Evolutionary conservation across 2,888 invertebrate species (phyloP).

Genomic region (Metallyticus violacea): DNA sequence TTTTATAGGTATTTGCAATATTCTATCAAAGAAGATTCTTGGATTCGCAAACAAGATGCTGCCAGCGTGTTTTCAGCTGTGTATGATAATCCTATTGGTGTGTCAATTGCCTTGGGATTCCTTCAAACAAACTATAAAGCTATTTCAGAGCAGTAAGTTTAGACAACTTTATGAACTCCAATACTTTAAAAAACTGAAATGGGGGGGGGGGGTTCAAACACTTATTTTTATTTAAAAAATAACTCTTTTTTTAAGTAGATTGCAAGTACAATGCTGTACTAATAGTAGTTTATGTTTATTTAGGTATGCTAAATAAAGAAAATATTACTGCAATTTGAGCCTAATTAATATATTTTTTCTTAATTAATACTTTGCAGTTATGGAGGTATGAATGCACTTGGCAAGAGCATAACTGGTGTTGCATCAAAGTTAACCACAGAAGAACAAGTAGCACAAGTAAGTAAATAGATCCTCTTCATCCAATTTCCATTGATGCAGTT

Average conservation of each 20-base stretch:
- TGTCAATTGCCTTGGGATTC: constrained; percentile 25
- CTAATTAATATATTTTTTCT: background rate
- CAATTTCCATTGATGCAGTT: too few relatives aligned
- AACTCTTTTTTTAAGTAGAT: background rate
- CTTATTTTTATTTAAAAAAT: background rate
- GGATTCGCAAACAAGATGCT: constrained; percentile 28
- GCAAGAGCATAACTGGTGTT: constrained; percentile 42
- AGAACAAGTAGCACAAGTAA: constrained; percentile 39
- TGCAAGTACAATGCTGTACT: background rate
- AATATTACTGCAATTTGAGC: too few relatives aligned
- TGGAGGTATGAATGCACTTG: constrained; percentile 50
- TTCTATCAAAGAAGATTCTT: constrained; percentile 9
- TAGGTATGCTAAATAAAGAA: too few relatives aligned
- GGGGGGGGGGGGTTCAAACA: too few relatives aligned
- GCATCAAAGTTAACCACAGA: constrained; percentile 41
- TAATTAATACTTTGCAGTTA: constrained; percentile 46
- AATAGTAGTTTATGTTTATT: too few relatives aligned
- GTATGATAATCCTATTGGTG: constrained; percentile 25
- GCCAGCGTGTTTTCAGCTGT: constrained; percentile 28
- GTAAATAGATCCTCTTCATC: too few relatives aligned
- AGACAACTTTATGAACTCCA: too few relatives aligned
- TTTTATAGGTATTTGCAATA: constrained; percentile 22
- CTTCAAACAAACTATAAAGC: constrained; percentile 17
- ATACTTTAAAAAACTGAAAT: too few relatives aligned
- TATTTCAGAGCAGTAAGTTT: constrained; percentile 16